phyloP scores from a whole-genome alignment of 2,113 vertebrate species.

The Aphyosemion australe region DNA sequence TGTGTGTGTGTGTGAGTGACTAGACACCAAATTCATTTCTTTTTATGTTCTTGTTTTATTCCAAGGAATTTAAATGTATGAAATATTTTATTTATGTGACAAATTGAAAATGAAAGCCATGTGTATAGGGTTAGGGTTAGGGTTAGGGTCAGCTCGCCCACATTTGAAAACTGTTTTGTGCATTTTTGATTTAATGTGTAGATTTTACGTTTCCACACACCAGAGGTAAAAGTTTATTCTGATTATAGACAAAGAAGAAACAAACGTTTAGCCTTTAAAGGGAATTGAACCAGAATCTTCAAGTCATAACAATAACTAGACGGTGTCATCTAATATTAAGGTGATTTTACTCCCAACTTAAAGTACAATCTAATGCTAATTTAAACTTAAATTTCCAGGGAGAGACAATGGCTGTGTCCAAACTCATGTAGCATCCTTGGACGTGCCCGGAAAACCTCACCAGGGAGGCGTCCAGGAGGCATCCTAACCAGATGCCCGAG shows the following conservation, averaged over 20 bases:
- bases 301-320: not conserved
- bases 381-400: no score
- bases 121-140: no score
- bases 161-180: constrained; percentile 1
- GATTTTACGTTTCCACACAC: not conserved
- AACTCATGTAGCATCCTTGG: no score
- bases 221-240: not conserved
- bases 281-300: not conserved
- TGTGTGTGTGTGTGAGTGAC: constrained; percentile 15
- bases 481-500: no score
- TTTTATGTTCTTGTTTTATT: not conserved
- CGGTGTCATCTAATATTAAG: not conserved
- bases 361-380: no score
- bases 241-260: constrained; percentile 1
- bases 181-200: not conserved
- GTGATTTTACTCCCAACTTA: no score
- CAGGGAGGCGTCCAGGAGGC: no score
- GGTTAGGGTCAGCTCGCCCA: constrained; percentile 31
- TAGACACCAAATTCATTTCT: constrained; percentile 1
- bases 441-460: no score
- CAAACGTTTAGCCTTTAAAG: not conserved
- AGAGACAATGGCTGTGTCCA: no score
- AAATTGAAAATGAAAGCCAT: constrained; percentile 64
- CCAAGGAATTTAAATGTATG: not conserved
- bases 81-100: constrained; percentile 17